These are phyloP conservation scores for Clinocottus analis DNA, from an alignment of 2,113 vertebrate species.

Conservation along the genomic window DNA sequence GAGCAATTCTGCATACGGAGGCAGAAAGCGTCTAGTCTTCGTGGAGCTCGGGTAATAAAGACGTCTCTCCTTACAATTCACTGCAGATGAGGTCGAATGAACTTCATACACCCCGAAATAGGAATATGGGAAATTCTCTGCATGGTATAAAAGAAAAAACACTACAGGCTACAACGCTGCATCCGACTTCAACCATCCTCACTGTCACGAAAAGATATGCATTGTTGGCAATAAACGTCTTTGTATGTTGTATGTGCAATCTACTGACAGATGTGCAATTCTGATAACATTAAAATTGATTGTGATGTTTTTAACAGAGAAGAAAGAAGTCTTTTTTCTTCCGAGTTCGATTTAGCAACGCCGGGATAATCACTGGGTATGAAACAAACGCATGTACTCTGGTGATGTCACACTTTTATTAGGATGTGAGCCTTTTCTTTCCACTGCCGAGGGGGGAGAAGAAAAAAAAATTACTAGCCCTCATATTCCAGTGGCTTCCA, in stretches of 20 bases:
- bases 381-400: slow-evolving; percentile 58
- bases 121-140: slow-evolving; percentile 4
- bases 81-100: slow-evolving; percentile 38
- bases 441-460: slow-evolving; percentile 40
- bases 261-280: background rate
- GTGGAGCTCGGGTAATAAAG: slow-evolving; percentile 43
- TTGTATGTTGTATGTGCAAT: background rate
- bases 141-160: slow-evolving; percentile 11
- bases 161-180: background rate
- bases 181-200: background rate
- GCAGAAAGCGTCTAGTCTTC: slow-evolving; percentile 65
- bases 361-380: slow-evolving; percentile 64
- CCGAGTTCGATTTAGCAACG: slow-evolving; percentile 13
- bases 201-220: background rate
- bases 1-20: slow-evolving; percentile 65
- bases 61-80: slow-evolving; percentile 58
- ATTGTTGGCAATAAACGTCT: background rate
- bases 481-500: slow-evolving; percentile 69
- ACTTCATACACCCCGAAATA: slow-evolving; percentile 19
- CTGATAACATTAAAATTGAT: background rate
- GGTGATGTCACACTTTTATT: slow-evolving; percentile 78
- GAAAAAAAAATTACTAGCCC: background rate
- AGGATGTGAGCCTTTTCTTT: slow-evolving; percentile 64
- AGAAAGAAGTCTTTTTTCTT: slow-evolving; percentile 32
- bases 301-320: background rate